phyloP scores from a whole-genome alignment of 2,888 invertebrate species.

The Tipula lateralis region DNA sequence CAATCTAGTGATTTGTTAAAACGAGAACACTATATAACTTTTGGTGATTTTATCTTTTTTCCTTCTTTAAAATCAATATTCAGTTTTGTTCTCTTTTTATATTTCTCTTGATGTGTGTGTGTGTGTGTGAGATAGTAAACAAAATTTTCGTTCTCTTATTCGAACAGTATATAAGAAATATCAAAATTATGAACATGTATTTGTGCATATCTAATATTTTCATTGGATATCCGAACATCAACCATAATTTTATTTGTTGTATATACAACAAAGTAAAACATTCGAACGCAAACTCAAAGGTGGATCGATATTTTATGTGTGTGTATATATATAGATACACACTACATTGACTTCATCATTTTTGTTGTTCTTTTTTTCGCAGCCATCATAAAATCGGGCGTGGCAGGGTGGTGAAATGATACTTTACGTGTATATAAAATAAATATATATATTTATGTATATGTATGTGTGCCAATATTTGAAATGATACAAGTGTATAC shows the following conservation, averaged over 20 bases:
- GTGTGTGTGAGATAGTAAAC: not conserved
- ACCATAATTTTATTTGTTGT: not conserved
- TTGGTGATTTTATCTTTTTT: not conserved
- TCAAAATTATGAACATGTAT: not conserved
- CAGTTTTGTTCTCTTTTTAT: not conserved
- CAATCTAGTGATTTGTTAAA: not conserved
- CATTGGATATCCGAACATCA: slow-evolving; percentile 7
- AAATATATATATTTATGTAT: not conserved
- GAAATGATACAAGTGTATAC: not conserved
- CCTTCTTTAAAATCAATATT: not conserved
- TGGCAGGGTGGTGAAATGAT: slow-evolving; percentile 3
- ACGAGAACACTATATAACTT: not conserved
- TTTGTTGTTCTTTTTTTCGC: not conserved
- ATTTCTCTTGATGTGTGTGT: not conserved
- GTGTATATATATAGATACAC: not conserved
- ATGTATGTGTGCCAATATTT: not conserved
- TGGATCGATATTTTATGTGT: not conserved
- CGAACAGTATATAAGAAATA: not conserved
- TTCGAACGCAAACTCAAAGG: not conserved
- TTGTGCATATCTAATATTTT: not conserved
- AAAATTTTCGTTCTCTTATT: not conserved
- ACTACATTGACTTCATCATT: not conserved
- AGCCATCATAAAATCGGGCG: slow-evolving; percentile 28
- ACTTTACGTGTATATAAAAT: not conserved
- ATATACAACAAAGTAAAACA: not conserved